Conservation (phyloP, 2,797 vertebrate genomes). For the Podarcis siculus region DNA sequence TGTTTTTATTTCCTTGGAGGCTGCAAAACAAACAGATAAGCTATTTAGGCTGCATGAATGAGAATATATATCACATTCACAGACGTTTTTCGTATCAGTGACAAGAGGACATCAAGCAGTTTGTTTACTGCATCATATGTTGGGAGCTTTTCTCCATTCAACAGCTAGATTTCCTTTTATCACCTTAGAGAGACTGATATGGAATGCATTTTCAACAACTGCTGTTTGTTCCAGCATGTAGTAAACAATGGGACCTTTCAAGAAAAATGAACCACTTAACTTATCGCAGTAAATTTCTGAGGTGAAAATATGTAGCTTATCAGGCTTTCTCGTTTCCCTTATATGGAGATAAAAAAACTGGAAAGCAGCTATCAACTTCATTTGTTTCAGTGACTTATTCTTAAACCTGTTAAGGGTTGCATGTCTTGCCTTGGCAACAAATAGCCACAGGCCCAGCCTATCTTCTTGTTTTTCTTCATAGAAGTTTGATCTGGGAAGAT, state of each 20-base stretch:
- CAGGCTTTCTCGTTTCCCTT: conserved; percentile 72
- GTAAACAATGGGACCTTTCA: conserved; percentile 76
- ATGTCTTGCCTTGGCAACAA: conserved; percentile 56
- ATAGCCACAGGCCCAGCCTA: conserved; percentile 63
- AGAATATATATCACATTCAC: background rate
- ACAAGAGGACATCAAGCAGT: background rate
- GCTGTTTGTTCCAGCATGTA: conserved; percentile 73
- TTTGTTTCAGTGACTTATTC: conserved; percentile 61
- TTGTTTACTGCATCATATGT: background rate
- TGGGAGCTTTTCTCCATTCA: background rate
- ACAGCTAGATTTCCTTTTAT: conserved; percentile 50
- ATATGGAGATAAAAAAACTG: conserved; percentile 50
- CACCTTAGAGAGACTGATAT: conserved; percentile 64
- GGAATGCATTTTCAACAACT: conserved; percentile 74
- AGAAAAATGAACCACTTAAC: conserved; percentile 58
- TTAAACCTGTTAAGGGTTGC: conserved; percentile 61
- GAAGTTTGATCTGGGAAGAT: conserved; percentile 50
- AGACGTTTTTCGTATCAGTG: background rate
- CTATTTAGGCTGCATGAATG: background rate
- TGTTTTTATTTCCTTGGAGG: background rate
- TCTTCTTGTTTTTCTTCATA: conserved; percentile 61
- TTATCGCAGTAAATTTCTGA: conserved; percentile 70
- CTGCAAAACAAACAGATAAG: background rate
- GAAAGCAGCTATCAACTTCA: conserved; percentile 60
- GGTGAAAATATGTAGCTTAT: conserved; percentile 69